phyloP scores from a whole-genome alignment of 2,888 invertebrate genomes.

The Epinotia demarniana region DNA sequence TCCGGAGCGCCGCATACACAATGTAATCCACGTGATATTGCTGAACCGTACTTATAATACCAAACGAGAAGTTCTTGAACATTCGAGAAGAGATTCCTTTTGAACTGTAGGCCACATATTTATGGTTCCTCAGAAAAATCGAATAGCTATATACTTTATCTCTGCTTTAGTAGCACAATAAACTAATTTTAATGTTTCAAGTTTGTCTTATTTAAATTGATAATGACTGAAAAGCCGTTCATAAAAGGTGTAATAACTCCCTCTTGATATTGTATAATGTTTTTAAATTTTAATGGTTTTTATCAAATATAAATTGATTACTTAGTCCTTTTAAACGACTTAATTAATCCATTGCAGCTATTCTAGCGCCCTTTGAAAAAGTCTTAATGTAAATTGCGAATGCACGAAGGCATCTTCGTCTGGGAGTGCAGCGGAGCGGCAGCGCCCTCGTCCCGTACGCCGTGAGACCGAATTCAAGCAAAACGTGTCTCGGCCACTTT shows the following conservation, averaged over 20 bases:
- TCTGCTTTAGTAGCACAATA: no score
- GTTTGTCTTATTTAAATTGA: no score
- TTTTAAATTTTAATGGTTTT: not conserved
- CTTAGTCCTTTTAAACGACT: not conserved
- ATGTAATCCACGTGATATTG: slow-evolving; percentile 10
- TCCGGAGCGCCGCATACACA: not conserved
- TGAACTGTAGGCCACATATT: not conserved
- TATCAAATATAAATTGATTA: not conserved
- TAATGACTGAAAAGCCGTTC: no score
- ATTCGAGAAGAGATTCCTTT: not conserved
- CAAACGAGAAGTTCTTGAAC: not conserved
- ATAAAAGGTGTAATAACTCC: no score
- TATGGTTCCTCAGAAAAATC: not conserved
- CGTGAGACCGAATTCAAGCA: not conserved
- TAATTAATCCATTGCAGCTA: slow-evolving; percentile 8
- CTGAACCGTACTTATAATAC: not conserved
- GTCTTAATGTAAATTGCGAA: slow-evolving; percentile 25
- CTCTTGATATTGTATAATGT: not conserved
- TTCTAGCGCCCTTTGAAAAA: slow-evolving; percentile 15
- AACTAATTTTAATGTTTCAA: no score
- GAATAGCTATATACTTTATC: not conserved
- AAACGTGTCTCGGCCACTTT: not conserved
- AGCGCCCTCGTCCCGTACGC: not conserved
- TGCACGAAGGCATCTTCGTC: slow-evolving; percentile 27
- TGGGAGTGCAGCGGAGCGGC: not conserved